These are phyloP conservation scores for Caenorhabditis sp. DNA, from an alignment of 2,888 invertebrate species.

Conservation along the genomic window DNA sequence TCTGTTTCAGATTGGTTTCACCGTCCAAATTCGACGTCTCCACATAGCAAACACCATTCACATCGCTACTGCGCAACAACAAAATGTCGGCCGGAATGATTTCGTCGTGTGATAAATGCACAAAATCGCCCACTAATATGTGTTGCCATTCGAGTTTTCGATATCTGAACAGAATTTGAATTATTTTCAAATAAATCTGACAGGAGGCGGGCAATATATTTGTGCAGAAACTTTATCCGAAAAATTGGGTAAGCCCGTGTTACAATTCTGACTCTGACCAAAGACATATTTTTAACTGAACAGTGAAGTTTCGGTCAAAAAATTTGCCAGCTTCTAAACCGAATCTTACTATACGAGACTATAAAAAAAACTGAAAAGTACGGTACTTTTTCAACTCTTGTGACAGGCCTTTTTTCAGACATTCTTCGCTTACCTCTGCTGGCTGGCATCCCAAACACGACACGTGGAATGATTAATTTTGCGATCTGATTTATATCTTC, in stretches of 20 bases:
- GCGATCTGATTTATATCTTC: conserved; percentile 87
- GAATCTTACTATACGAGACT: too few relatives aligned
- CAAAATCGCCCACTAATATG: conserved; percentile 88
- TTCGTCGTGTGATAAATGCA: conserved; percentile 94
- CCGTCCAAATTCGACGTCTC: conserved; percentile 96
- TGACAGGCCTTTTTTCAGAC: too few relatives aligned
- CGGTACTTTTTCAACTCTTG: too few relatives aligned
- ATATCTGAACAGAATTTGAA: conserved; percentile 37
- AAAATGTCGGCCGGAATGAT: conserved; percentile 93
- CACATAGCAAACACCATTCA: conserved; percentile 80
- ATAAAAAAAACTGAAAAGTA: too few relatives aligned
- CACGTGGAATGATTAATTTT: conserved; percentile 91
- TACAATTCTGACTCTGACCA: too few relatives aligned
- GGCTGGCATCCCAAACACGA: conserved; percentile 77
- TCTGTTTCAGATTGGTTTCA: conserved; percentile 91
- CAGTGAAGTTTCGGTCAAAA: too few relatives aligned
- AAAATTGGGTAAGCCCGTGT: too few relatives aligned
- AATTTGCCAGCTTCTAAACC: too few relatives aligned
- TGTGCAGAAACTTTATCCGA: not conserved
- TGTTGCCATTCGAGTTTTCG: conserved; percentile 88
- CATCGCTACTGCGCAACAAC: conserved; percentile 75
- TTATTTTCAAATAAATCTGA: too few relatives aligned
- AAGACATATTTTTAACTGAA: too few relatives aligned
- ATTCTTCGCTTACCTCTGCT: conserved; percentile 48
- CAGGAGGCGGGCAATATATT: not conserved